Evolutionary conservation across 2,888 invertebrate species (phyloP).

Genomic region (Machimus rusticus): DNA sequence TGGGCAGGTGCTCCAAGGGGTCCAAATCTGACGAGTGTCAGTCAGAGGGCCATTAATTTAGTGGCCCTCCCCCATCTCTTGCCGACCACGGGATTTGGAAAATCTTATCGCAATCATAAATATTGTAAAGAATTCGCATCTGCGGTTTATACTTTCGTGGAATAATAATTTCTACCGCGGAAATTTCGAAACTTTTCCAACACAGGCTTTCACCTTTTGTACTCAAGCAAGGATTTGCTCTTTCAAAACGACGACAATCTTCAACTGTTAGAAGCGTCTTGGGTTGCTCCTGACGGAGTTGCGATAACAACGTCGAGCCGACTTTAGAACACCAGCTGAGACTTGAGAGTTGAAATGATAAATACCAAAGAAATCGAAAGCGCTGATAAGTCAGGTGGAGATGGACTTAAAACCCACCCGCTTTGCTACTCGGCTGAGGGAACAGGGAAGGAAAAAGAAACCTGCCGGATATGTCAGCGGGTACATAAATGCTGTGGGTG

Average conservation of each 20-base stretch:
- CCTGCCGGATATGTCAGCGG: neutral
- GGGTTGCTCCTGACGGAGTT: neutral
- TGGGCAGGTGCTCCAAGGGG: neutral
- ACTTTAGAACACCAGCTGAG: neutral
- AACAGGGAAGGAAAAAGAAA: neutral
- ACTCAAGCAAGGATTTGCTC: neutral
- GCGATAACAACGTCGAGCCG: neutral
- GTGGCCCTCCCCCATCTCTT: neutral
- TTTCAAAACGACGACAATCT: neutral
- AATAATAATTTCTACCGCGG: neutral
- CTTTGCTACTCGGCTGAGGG: neutral
- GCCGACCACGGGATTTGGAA: neutral
- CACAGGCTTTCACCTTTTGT: neutral
- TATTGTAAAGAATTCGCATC: neutral
- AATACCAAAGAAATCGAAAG: neutral
- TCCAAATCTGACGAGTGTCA: neutral
- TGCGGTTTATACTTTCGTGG: neutral
- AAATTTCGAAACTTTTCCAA: neutral
- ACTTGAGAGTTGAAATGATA: neutral
- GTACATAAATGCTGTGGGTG: constrained; percentile 10
- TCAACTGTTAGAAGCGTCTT: neutral
- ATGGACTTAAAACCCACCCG: neutral
- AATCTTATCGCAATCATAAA: neutral
- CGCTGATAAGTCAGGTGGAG: neutral
- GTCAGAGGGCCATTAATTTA: neutral